Base-by-base conservation (phyloP, 2,113 vertebrate species). In the Microcebus griseorufus region DNA sequence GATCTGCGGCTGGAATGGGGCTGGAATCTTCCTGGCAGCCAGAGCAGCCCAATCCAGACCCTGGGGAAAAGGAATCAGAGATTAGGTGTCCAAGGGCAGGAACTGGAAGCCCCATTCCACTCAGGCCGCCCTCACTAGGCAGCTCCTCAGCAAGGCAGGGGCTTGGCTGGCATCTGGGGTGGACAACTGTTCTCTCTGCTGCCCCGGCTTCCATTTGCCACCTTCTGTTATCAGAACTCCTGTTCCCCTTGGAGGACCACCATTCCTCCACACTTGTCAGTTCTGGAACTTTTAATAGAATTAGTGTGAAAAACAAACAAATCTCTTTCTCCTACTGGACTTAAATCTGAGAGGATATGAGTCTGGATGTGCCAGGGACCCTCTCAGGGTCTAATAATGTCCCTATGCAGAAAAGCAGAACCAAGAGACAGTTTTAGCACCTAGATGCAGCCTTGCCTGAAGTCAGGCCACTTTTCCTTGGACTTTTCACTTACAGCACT, bases 1-100 rank as follows among this genome's bases (percentile, higher is more conserved):
- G 70, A 99, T 99, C 93, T 99, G 99, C 3, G 99, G 99, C 83
- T 98, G 99, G 96, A 99, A 99, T 0, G 99, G 99, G 84, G 99
- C 99, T 2, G 97, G 34, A 55, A 99, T 85, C 94, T 99, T 99
- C 96, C 99, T 99, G 25, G 99, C 98, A 1, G 99, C 98, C 7
- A 99, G 95, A 42, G 99, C 99, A 0, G 95, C 97, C 99, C 99
- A 99, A 96, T 99, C 99, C 72, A 99, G 96, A 17, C 99, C 98
- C 99, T 99, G 94, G n/a, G 11, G 67, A 48, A 69, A 67, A n/a
- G 62, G 45, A 58, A 55, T 51, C 29, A 39, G 37, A 60, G 48
- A 7, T 9, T 23, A 42, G 39, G 27, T n/a, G 39, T 60, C 62
- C 64, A 17, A 70, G 81, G 64, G 39, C 51, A 64, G 53, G 65